Evolutionary conservation across 2,797 vertebrate species (phyloP).

Genomic region (Ptychadena robeensis): DNA sequence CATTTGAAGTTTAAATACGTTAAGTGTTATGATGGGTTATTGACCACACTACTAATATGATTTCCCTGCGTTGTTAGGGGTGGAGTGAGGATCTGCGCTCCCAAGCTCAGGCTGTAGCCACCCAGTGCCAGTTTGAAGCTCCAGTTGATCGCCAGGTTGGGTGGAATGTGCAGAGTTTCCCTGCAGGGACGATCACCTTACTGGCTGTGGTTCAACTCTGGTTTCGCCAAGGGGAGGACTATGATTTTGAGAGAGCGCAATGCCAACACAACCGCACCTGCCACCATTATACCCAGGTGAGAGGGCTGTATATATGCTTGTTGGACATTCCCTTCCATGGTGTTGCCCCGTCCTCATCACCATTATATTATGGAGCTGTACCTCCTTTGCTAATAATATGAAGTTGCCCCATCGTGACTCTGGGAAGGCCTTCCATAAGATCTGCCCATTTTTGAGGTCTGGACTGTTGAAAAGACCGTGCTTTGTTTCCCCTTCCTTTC

Average conservation of each 20-base stretch:
- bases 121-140: not conserved
- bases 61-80: not conserved
- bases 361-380: too few species aligned
- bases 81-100: slow-evolving; percentile 9
- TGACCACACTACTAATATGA: too few species aligned
- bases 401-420: too few species aligned
- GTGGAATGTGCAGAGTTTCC: not conserved
- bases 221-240: not conserved
- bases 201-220: not conserved
- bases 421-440: too few species aligned
- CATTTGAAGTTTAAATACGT: too few species aligned
- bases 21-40: too few species aligned
- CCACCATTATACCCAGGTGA: slow-evolving; percentile 8
- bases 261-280: not conserved
- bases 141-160: not conserved
- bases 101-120: not conserved
- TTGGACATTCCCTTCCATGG: too few species aligned
- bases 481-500: too few species aligned
- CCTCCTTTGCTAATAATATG: too few species aligned
- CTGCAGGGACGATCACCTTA: not conserved
- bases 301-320: not conserved
- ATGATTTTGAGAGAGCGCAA: not conserved
- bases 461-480: too few species aligned
- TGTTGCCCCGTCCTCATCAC: too few species aligned
- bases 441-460: too few species aligned